These are phyloP conservation scores for Fukomys damarensis DNA, from an alignment of 2,113 vertebrate species.

Conservation along the genomic window DNA sequence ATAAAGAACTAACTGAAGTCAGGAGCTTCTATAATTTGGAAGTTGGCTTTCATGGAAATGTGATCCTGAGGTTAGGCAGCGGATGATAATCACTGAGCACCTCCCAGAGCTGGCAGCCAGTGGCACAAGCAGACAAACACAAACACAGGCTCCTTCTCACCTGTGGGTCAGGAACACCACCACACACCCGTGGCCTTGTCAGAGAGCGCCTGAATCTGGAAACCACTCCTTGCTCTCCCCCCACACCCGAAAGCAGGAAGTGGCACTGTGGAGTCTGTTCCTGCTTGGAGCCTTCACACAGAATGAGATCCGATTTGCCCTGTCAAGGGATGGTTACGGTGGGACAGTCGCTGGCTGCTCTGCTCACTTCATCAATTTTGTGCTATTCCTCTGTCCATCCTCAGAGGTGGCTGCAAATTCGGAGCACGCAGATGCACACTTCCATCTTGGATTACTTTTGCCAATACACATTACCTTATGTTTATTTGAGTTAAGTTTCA, in stretches of 20 bases:
- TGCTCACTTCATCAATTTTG: background rate
- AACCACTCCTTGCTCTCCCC: background rate
- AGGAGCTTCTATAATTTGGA: background rate
- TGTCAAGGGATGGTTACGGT: background rate
- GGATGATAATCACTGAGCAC: background rate
- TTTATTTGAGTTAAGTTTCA: conserved; percentile 76
- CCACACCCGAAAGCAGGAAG: background rate
- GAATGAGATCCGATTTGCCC: conserved; percentile 41
- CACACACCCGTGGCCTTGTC: background rate
- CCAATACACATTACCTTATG: conserved; percentile 69
- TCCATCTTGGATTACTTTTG: conserved; percentile 61
- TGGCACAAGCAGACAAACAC: background rate
- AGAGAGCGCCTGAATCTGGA: background rate
- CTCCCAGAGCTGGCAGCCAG: background rate
- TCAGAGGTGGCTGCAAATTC: conserved; percentile 47
- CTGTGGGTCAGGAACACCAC: background rate
- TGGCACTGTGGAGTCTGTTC: background rate
- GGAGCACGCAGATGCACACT: conserved; percentile 14
- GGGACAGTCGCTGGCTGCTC: conserved; percentile 33
- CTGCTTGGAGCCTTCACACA: background rate
- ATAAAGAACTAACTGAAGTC: background rate
- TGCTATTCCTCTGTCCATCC: conserved; percentile 28
- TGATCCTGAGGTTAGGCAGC: background rate
- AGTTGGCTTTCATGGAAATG: background rate
- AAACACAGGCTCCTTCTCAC: background rate